Evolutionary conservation across 2,888 invertebrate species (phyloP), one percentile per base, ranked within the genome.

Genomic region (Harpalus rufipes): DNA sequence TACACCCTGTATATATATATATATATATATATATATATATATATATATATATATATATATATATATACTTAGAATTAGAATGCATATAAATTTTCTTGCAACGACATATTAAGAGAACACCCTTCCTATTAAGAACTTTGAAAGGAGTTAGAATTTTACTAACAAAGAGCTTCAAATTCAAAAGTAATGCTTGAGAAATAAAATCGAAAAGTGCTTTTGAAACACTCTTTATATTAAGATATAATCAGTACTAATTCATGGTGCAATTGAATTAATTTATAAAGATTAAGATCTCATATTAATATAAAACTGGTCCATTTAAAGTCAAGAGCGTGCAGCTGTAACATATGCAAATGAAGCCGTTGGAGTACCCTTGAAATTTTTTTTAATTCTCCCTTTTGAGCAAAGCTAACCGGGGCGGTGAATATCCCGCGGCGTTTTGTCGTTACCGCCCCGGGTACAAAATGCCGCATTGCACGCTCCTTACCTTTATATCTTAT

Each of bases 371-470:
- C 44, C 44, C 44, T 51, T 51, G 10, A 51, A 51, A 51, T 51
- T 51, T 51, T 12, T 51, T 51, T 51, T 51, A 51, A 51, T 51
- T 51, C 44, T 44, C 44, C 44, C 44, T 51, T 51, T 51, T 32
- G 32, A 32, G 32, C 6, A 0, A 12, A 5, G 44, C 12, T 8
- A 51, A 58, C 56, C 68, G 68, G 14, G 10, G 44, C 18, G 72
- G 72, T 58, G 72, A 82, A 82, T 58, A 72, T 68, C 72, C 56
- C 58, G 51, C 81, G 21, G 65, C 18, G 65, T 41, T 41, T 59
- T 63, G 65, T 81, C 81, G 68, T 81, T 81, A 81, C 81, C 68
- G 68, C n/a, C 68, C 68, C 68, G 16, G 80, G 61, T 41, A 80
- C 81, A 44, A 72, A 68, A 56, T 68, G n/a, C 82, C 72, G 56